Evolutionary conservation across 2,888 invertebrate species (phyloP), one percentile per base, ranked within the genome.

Genomic region (Scelioninae gen. 1): DNA sequence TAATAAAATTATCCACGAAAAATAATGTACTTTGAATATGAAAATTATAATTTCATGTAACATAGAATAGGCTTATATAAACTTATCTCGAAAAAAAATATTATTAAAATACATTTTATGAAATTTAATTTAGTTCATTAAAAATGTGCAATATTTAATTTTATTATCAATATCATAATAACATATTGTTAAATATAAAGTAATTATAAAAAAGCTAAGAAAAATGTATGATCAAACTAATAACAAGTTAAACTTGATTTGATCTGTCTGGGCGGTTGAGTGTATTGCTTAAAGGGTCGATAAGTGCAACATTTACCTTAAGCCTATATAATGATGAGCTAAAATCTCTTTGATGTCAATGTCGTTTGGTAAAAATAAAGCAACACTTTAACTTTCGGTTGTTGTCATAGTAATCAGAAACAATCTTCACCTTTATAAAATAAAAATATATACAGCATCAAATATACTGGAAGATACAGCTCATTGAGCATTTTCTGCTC

Each of bases 251-350:
- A 68, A 47, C 34, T 76, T 76, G 23, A 60, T 80, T 62, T 56
- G 51, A 75, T 74, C 74, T 75, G 68, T 69, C 68, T 43, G 38
- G 16, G 40, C 40, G 43, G 58, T 53, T 43, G 56, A 74, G 74
- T 74, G 66, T 74, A 32, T 66, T 45, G 55, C 68, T 80, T 65
- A 38, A 80, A 74, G 74, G 79, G 66, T 80, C 79, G 79, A 80
- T 80, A 80, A 80, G 43, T 74, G 68, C 79, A 80, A 80, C 68
- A 62, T 68, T 68, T 74, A 68, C 79, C 49, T 66, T 62, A 80
- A 74, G 74, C 74, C 74, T 66, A 53, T 31, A 55, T 80, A 68
- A 69, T 80, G 56, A 72, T 45, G 68, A 66, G 55, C 56, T 62
- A 40, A 60, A 16, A 60, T 13, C 38, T 51, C 53, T 80, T 66